Percentiles rank a stretch among this genome's conserved stretches.
Evolutionary conservation across 35 echinoderm and acorn worm species (phyloP).

Genomic region (Stichopus chloronotus): DNA sequence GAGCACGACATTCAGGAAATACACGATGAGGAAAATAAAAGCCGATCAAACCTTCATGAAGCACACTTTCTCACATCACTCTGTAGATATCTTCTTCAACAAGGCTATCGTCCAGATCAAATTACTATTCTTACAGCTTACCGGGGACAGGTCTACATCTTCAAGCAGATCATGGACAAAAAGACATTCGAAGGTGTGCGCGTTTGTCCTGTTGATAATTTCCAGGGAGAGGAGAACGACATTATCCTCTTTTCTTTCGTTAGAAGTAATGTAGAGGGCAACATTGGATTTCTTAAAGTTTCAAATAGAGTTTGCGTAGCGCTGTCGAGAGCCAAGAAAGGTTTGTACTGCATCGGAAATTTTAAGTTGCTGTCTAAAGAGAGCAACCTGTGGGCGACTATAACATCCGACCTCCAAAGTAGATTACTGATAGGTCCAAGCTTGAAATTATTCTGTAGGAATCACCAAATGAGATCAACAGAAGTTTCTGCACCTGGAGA

Average conservation of each 20-base stretch:
- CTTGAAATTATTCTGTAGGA: constrained; percentile 54
- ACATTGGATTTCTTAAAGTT: constrained; percentile 88
- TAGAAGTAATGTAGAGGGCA: constrained; percentile 85
- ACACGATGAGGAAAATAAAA: constrained; percentile 66
- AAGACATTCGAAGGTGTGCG: constrained; percentile 75
- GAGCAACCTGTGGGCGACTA: constrained; percentile 68
- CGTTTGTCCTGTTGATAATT: constrained; percentile 84
- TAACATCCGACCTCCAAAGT: constrained; percentile 17
- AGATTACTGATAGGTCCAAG: not conserved
- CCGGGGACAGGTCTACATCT: constrained; percentile 75
- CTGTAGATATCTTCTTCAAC: constrained; percentile 84
- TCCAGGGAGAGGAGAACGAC: constrained; percentile 98
- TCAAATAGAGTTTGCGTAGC: constrained; percentile 79
- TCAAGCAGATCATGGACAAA: constrained; percentile 75
- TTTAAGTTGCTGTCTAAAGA: constrained; percentile 61
- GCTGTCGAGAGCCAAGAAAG: constrained; percentile 77
- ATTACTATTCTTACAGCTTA: constrained; percentile 90
- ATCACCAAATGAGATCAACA: constrained; percentile 40
- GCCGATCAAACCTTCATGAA: constrained; percentile 82
- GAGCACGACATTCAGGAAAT: constrained; percentile 69
- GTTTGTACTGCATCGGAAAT: constrained; percentile 95
- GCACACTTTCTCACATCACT: constrained; percentile 67
- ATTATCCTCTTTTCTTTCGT: constrained; percentile 96
- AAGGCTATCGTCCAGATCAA: constrained; percentile 78
- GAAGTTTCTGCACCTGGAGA: constrained; percentile 30